Percentiles rank a stretch among this genome's conserved stretches.
phyloP scores from a whole-genome alignment of 2,797 vertebrate species.

The Falco novaeseelandiae region DNA sequence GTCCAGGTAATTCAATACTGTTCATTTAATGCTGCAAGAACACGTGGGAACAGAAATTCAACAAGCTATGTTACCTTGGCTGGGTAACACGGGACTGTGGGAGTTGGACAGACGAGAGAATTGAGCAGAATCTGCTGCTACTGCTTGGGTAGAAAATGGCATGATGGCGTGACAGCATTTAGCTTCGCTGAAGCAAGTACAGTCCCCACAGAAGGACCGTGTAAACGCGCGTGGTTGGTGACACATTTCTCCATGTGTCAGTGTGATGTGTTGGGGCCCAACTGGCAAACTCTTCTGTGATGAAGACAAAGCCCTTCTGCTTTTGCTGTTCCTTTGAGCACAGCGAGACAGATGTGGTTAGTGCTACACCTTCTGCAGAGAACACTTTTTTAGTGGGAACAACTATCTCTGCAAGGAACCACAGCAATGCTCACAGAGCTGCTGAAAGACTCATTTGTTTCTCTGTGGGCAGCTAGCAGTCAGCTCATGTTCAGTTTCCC shows the following conservation, averaged over 20 bases:
- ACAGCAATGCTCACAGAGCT: background rate
- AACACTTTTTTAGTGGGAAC: background rate
- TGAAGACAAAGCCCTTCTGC: background rate
- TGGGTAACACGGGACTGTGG: background rate
- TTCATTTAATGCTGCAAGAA: background rate
- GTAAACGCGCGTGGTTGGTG: rapidly evolving
- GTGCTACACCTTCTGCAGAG: background rate
- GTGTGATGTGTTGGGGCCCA: background rate
- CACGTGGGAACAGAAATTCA: background rate
- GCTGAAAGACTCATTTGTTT: background rate
- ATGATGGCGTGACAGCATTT: background rate
- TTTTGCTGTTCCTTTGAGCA: background rate
- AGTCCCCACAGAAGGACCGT: background rate
- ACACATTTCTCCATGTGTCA: rapidly evolving
- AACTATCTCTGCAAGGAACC: background rate
- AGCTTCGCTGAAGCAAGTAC: background rate
- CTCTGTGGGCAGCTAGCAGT: background rate
- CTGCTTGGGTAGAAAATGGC: background rate
- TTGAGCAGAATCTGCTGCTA: background rate
- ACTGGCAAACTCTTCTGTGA: background rate
- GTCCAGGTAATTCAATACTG: background rate
- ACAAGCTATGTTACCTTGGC: background rate
- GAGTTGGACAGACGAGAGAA: background rate
- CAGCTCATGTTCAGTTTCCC: background rate
- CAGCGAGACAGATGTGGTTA: background rate